Percentiles rank a stretch among this genome's conserved stretches.
phyloP scores from a whole-genome alignment of 2,113 vertebrate genomes.

The Mohoua ochrocephala region DNA sequence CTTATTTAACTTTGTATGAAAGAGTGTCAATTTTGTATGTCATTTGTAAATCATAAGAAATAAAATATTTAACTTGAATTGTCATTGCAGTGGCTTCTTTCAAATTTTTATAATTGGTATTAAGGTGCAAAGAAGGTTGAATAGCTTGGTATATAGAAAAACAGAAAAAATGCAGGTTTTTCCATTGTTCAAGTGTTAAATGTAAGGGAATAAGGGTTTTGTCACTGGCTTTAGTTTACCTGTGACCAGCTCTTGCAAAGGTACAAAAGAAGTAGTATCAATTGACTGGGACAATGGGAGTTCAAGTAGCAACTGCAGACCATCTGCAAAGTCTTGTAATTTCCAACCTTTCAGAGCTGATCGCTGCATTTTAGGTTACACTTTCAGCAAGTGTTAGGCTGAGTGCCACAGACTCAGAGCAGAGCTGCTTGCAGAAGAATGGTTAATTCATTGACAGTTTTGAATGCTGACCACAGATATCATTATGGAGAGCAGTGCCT shows the following conservation, averaged over 20 bases:
- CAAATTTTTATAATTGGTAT: neutral
- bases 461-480: neutral
- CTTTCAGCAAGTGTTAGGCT: neutral
- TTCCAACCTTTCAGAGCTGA: neutral
- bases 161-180: neutral
- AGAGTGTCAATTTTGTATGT: slow-evolving; percentile 40
- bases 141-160: neutral
- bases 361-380: neutral
- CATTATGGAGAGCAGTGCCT: neutral
- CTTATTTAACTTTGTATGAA: slow-evolving; percentile 23
- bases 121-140: neutral
- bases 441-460: neutral
- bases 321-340: neutral
- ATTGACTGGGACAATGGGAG: neutral
- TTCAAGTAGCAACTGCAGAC: neutral
- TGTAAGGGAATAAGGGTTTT: neutral
- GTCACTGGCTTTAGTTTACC: neutral
- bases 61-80: slow-evolving; percentile 10
- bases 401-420: neutral
- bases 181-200: neutral
- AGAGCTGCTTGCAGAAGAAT: neutral
- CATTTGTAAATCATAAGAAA: slow-evolving; percentile 42
- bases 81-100: neutral
- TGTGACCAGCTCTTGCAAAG: neutral
- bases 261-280: neutral